Percentiles rank a stretch among this genome's conserved stretches.
phyloP scores from a whole-genome alignment of 2,888 invertebrate species.

The Pristionchus entomophagus region DNA sequence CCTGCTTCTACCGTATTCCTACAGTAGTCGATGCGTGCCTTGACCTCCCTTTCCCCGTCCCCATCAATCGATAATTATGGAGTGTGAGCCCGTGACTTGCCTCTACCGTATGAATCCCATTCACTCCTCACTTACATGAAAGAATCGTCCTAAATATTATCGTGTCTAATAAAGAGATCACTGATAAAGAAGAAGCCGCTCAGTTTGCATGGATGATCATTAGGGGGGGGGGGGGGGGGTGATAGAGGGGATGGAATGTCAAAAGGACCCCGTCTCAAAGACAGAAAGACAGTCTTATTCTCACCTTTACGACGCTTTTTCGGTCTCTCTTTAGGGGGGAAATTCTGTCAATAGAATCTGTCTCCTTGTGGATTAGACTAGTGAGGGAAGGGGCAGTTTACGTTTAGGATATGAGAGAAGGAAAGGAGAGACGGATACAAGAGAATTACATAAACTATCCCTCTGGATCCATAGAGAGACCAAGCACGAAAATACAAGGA shows the following conservation, averaged over 20 bases:
- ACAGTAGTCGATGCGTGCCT: conserved; percentile 34
- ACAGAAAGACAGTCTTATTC: conserved; percentile 10
- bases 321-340: not conserved
- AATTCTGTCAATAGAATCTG: conserved; percentile 41
- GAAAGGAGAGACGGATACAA: conserved; percentile 22
- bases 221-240: not conserved
- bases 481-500: not conserved
- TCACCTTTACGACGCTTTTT: conserved; percentile 18
- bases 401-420: conserved; percentile 32
- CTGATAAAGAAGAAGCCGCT: conserved; percentile 14
- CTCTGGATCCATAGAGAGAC: not conserved
- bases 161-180: conserved; percentile 43
- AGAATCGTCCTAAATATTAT: conserved; percentile 37
- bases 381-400: conserved; percentile 26
- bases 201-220: not conserved
- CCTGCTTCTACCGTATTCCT: conserved; percentile 4
- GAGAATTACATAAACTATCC: conserved; percentile 1
- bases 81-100: conserved; percentile 39
- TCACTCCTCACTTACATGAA: conserved; percentile 5
- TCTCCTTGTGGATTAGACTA: conserved; percentile 33
- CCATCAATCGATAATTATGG: conserved; percentile 25
- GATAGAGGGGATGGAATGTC: not conserved
- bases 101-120: conserved; percentile 25
- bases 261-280: too few species aligned
- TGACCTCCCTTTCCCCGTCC: conserved; percentile 5